Evolutionary conservation across 1,140 invertebrate species (phyloP), one percentile per base, ranked within the genome.

Genomic region (Pachypeltis micranthus): DNA sequence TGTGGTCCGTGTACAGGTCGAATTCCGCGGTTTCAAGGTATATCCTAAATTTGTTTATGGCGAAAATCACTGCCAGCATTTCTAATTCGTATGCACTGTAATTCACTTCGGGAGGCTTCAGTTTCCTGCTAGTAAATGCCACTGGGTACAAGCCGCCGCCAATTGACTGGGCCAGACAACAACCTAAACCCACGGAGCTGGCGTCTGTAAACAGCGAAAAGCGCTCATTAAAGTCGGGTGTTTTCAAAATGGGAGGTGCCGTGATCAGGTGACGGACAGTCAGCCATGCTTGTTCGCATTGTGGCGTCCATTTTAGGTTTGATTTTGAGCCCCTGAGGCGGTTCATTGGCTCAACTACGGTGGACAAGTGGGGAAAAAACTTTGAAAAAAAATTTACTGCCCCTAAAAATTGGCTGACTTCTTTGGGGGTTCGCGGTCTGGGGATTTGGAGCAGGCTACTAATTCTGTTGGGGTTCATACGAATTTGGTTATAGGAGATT

Each of bases 381-480:
- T 57, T 28, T 25, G 2, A 29, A 57, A 57, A 29, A 57, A 57
- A 57, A 7, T 57, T 57, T n/a, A n/a, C 23, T 14, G 27, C 24
- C 23, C 7, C 55, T 26, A 16, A 57, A 4, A 25, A 57, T 25
- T 4, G 16, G 19, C 4, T 26, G 26, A 57, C 26, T 12, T 57
- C 55, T 57, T 57, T 57, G 10, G 23, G 55, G 27, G 55, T 57
- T 57, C 27, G 12, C 3, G 67, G 66, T n/a, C 39, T 34, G 1
- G 66, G 66, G 24, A 67, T 65, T 24, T 67, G 28, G 1, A 19
- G 25, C 2, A 67, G 27, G 21, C 55, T 62, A 4, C 19, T 12
- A 1, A 60, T 56, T 1, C 66, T 21, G 12, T 62, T 54, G 12
- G 61, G 59, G 19, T 67, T 54, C 19, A 58, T 51, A 24, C n/a